Conservation (phyloP, 2,888 invertebrate species). For the Agonum fuliginosum region DNA sequence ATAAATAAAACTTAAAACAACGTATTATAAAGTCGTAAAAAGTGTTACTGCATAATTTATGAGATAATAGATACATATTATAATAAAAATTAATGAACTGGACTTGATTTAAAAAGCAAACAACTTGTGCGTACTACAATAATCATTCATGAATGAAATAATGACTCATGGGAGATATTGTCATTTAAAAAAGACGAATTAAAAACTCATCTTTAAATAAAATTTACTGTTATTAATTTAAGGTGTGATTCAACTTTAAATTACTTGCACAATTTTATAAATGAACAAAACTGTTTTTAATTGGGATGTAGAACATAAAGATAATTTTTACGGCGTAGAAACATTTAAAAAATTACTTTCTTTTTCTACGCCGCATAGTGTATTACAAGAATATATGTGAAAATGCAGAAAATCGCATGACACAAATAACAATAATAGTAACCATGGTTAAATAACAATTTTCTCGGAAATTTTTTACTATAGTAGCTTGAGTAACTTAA, state of each 20-base stretch:
- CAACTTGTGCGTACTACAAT: constrained; percentile 18
- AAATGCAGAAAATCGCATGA: too few species aligned
- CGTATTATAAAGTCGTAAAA: not conserved
- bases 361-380: too few species aligned
- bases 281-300: constrained; percentile 43
- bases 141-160: constrained; percentile 20
- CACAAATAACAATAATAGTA: too few species aligned
- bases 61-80: constrained; percentile 11
- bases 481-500: too few species aligned
- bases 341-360: not conserved
- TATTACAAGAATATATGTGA: too few species aligned
- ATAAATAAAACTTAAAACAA: too few species aligned
- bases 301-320: constrained; percentile 36
- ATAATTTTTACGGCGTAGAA: constrained; percentile 3
- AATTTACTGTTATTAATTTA: constrained; percentile 33
- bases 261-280: not conserved
- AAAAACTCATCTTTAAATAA: constrained; percentile 20
- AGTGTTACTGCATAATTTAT: constrained; percentile 11
- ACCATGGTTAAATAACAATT: too few species aligned
- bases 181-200: constrained; percentile 3
- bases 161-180: not conserved
- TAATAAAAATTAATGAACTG: constrained; percentile 14
- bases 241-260: constrained; percentile 14
- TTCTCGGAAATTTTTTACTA: too few species aligned
- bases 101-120: constrained; percentile 2